phyloP scores from a whole-genome alignment of 2,113 vertebrate genomes.

The Tiliqua scincoides region DNA sequence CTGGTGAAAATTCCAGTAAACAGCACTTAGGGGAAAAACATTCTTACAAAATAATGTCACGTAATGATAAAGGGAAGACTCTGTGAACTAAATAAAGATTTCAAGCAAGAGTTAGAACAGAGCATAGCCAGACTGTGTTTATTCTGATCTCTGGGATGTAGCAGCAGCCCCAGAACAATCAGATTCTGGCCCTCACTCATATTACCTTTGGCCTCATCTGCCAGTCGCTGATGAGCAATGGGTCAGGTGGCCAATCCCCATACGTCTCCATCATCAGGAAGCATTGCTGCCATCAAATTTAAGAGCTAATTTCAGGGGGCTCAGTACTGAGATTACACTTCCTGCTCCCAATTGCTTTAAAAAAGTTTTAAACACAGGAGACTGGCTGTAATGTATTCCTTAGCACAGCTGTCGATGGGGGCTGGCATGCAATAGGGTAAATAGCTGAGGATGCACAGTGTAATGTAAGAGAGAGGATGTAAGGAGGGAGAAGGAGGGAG shows the following conservation, averaged over 20 bases:
- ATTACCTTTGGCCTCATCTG: not conserved
- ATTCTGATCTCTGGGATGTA: fast-evolving
- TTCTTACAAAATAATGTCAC: not conserved
- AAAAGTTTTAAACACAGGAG: constrained; percentile 13
- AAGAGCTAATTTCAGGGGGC: constrained; percentile 30
- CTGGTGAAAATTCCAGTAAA: not conserved
- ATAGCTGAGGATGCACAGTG: not conserved
- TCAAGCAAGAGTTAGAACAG: not conserved
- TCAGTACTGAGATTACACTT: not conserved
- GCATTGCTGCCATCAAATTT: constrained; percentile 13
- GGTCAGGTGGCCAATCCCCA: not conserved
- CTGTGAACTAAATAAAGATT: not conserved
- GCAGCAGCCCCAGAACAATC: not conserved
- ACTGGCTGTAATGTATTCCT: not conserved
- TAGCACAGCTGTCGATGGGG: not conserved
- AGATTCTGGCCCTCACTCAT: fast-evolving
- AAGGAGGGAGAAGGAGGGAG: not conserved
- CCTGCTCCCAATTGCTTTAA: constrained; percentile 36
- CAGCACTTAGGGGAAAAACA: not conserved
- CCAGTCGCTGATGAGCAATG: not conserved
- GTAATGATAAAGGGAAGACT: not conserved
- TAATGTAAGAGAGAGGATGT: not conserved
- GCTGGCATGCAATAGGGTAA: not conserved
- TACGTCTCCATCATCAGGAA: not conserved
- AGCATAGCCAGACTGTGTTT: not conserved